Base-by-base conservation (phyloP, 2,888 invertebrate species). In the Buathra laborator region DNA sequence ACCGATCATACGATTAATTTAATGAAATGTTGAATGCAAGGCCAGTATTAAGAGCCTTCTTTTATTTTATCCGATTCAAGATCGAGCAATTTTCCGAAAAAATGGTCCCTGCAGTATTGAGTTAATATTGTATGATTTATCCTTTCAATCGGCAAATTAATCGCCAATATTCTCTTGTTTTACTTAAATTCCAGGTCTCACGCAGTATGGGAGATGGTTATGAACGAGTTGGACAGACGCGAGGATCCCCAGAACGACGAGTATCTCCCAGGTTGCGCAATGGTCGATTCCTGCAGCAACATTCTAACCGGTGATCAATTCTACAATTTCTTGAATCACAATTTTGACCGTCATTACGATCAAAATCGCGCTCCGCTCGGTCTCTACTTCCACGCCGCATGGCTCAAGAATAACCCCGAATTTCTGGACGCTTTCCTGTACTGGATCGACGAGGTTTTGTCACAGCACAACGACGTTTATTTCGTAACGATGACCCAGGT, bases 401-500 rank as follows among this genome's bases (percentile, higher is more conserved):
- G 98, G 98, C 94, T 98, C 87, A 98, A 97, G 94, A 98, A 98
- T 94, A 98, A 98, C 92, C 98, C 98, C 64, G 98, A 98, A 94
- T 98, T 96, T 94, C 95, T 98, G 87, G 98, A 98, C 92, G 98
- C 98, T 75, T 98, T 98, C 96, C 95, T 98, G 24, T 98, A 97
- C 94, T 98, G 98, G 98, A 97, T 98, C 92, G 98, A 98, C 93
- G 98, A 98, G 94, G 96, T 98, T 83, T 94, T 98, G 51, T 95
- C 96, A 89, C 97, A 96, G 88, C 97, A 98, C 95, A 97, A 97
- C 88, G 98, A 98, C 92, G 98, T 98, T 10, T 98, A 98, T 94
- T 98, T 98, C 93, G 97, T 98, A 16, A 98, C 98, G 83, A 98
- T 98, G 98, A 98, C 98, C n/a, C 98, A 98, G 94, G 98, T 98